Evolutionary conservation across 2,797 vertebrate genomes (phyloP).

Genomic region (Pseudomugil gertrudae): DNA sequence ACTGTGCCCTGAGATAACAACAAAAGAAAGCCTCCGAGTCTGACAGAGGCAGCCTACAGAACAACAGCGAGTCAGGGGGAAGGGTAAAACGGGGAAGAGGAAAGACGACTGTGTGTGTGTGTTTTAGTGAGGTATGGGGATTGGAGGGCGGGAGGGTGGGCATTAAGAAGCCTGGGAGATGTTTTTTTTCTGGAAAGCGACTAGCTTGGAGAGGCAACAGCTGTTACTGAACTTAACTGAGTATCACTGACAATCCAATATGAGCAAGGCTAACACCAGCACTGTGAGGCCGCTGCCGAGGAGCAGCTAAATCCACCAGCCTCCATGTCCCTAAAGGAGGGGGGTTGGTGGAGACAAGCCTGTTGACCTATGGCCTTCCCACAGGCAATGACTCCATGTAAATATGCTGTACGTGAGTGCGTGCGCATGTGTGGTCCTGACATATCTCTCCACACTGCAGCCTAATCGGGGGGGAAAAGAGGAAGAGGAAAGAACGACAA

Average conservation of each 20-base stretch:
- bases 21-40: conserved; percentile 46
- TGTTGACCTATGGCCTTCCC: conserved; percentile 48
- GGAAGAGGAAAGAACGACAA: conserved; percentile 59
- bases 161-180: conserved; percentile 46
- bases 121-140: neutral
- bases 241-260: conserved; percentile 35
- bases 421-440: conserved; percentile 32
- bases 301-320: conserved; percentile 43
- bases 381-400: conserved; percentile 38
- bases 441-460: conserved; percentile 53
- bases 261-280: conserved; percentile 18
- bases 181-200: conserved; percentile 46
- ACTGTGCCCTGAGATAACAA: conserved; percentile 46
- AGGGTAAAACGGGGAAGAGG: conserved; percentile 16
- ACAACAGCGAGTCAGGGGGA: conserved; percentile 31
- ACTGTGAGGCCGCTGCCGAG: conserved; percentile 47
- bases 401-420: conserved; percentile 28
- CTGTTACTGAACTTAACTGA: conserved; percentile 44
- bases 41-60: conserved; percentile 58
- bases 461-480: conserved; percentile 65
- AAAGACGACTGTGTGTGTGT: neutral
- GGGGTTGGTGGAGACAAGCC: conserved; percentile 43
- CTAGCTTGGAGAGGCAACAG: conserved; percentile 57
- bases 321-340: conserved; percentile 15
- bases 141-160: neutral